Evolutionary conservation across 2,888 invertebrate genomes (phyloP).

Genomic region (Eilema caniola): DNA sequence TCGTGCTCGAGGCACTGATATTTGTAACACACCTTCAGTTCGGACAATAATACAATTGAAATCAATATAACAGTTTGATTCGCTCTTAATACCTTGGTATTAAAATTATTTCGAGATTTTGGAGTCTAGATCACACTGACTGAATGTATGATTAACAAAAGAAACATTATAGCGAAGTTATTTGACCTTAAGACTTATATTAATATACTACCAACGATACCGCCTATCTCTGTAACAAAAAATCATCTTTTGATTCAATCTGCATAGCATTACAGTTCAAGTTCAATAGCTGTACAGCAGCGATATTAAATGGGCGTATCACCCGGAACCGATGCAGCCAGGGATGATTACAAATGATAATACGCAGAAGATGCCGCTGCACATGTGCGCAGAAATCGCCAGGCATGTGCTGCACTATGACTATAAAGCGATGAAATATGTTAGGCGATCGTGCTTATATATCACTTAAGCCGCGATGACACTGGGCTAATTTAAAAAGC

Average conservation of each 20-base stretch:
- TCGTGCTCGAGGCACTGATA: too few species aligned
- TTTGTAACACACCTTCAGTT: too few species aligned
- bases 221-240: not conserved
- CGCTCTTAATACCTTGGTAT: too few species aligned
- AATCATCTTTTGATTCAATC: conserved; percentile 10
- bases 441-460: not conserved
- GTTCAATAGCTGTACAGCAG: conserved; percentile 14
- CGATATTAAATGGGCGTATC: conserved; percentile 17
- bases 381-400: conserved; percentile 39
- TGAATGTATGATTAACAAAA: too few species aligned
- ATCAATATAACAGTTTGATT: too few species aligned
- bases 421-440: conserved; percentile 13
- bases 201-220: not conserved
- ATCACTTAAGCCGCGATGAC: too few species aligned
- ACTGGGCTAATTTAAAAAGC: too few species aligned
- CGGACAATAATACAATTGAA: too few species aligned
- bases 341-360: conserved; percentile 52
- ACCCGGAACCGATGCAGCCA: conserved; percentile 34
- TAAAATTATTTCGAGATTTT: too few species aligned
- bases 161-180: too few species aligned
- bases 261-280: not conserved
- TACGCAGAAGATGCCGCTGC: conserved; percentile 52
- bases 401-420: conserved; percentile 13
- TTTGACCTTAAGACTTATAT: not conserved
- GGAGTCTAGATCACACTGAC: too few species aligned